Evolutionary conservation across 2,888 invertebrate genomes (phyloP).

Genomic region (Melitaea athalia): DNA sequence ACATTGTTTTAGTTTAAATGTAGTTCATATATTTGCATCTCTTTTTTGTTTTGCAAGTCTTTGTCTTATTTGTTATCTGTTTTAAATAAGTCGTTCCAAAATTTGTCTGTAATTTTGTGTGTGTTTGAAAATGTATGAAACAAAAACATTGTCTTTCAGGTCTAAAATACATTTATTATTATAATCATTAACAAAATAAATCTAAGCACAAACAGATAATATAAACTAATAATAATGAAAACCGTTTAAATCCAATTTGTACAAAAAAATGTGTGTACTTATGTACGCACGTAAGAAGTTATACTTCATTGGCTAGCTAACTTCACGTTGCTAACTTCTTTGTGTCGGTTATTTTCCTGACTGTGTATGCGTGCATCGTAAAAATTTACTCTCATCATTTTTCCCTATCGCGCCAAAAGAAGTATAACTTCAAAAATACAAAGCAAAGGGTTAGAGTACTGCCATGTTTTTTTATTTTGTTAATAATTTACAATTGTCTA

Average conservation of each 20-base stretch:
- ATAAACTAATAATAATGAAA: neutral
- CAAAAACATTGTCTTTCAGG: neutral
- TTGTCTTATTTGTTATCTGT: too few species aligned
- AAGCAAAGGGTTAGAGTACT: neutral
- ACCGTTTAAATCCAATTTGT: neutral
- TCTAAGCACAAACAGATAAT: neutral
- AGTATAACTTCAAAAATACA: too few species aligned
- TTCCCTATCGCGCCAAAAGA: too few species aligned
- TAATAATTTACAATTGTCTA: neutral
- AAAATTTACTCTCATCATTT: too few species aligned
- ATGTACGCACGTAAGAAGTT: too few species aligned
- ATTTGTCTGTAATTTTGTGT: slow-evolving; percentile 12
- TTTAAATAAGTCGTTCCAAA: neutral
- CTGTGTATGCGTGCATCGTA: too few species aligned
- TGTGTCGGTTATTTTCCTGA: too few species aligned
- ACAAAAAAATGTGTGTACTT: too few species aligned
- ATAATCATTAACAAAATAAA: neutral
- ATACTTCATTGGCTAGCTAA: too few species aligned
- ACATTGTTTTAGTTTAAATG: neutral
- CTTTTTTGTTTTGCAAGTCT: neutral
- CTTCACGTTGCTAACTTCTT: too few species aligned
- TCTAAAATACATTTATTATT: slow-evolving; percentile 14
- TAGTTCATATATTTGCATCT: neutral
- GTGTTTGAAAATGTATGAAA: slow-evolving; percentile 16
- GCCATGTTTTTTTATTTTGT: slow-evolving; percentile 3